Evolutionary conservation across 2,888 invertebrate species (phyloP).

Genomic region (Caenorhabditis plicata): DNA sequence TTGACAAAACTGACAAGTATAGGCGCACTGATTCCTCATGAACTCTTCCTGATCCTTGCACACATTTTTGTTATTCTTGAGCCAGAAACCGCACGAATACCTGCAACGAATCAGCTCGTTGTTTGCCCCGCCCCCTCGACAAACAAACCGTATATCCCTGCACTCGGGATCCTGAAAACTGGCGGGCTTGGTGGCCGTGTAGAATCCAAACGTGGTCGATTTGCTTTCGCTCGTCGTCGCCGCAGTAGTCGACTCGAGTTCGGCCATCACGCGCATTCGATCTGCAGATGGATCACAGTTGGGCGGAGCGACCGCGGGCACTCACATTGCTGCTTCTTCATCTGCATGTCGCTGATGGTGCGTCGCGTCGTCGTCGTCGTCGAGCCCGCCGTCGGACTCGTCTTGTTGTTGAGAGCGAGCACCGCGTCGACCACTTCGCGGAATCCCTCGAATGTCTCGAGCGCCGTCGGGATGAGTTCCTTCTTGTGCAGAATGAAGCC

Average conservation of each 20-base stretch:
- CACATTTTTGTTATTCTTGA: constrained; percentile 49
- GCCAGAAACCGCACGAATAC: constrained; percentile 62
- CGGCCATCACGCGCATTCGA: constrained; percentile 16
- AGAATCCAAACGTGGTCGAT: constrained; percentile 26
- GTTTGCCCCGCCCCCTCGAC: too few species aligned
- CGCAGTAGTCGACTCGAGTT: constrained; percentile 14
- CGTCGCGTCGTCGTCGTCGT: constrained; percentile 10
- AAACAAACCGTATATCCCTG: constrained; percentile 41
- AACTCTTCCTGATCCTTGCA: constrained; percentile 55
- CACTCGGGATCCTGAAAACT: constrained; percentile 43
- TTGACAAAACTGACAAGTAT: constrained; percentile 51
- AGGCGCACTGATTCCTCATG: constrained; percentile 60
- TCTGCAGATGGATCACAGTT: constrained; percentile 6
- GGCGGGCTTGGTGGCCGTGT: constrained; percentile 39
- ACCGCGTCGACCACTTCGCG: constrained; percentile 60
- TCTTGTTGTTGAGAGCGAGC: constrained; percentile 34
- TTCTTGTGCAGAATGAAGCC: constrained; percentile 63
- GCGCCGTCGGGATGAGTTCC: constrained; percentile 61
- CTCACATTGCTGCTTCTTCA: constrained; percentile 39
- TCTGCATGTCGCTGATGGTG: constrained; percentile 34
- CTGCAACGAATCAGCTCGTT: constrained; percentile 8
- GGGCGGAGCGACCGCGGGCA: background rate
- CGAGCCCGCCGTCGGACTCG: constrained; percentile 6
- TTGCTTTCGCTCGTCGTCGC: constrained; percentile 10
- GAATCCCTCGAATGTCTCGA: constrained; percentile 63